Percentiles rank a stretch among this genome's conserved stretches.
phyloP scores from a whole-genome alignment of 53 echinoderm and acorn worm species.

The Crossaster papposus region DNA sequence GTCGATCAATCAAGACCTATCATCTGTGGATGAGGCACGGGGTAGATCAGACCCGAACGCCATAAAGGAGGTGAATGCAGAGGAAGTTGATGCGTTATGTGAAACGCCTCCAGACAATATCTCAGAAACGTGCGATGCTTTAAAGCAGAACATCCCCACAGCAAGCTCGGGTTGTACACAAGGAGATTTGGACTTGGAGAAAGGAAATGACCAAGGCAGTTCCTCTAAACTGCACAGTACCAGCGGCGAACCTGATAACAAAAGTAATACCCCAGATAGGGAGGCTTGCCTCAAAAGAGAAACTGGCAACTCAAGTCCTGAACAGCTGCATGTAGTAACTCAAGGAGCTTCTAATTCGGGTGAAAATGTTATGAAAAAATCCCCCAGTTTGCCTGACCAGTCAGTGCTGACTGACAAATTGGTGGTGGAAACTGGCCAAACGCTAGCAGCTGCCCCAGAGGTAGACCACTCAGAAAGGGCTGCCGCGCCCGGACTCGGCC shows the following conservation, averaged over 20 bases:
- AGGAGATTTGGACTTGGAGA: background rate
- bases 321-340: background rate
- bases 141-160: background rate
- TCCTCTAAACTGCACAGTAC: background rate
- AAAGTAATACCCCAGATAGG: background rate
- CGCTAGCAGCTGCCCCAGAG: background rate
- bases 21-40: slow-evolving; percentile 25
- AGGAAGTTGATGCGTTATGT: slow-evolving; percentile 29
- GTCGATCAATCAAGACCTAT: background rate
- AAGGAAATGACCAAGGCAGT: slow-evolving; percentile 9
- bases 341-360: background rate
- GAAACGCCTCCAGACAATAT: slow-evolving; percentile 19
- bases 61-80: slow-evolving; percentile 4
- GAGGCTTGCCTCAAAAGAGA: background rate
- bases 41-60: slow-evolving; percentile 48
- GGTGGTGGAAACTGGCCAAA: slow-evolving; percentile 1
- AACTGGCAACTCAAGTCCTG: background rate
- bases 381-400: background rate
- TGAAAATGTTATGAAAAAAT: slow-evolving; percentile 7
- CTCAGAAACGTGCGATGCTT: background rate
- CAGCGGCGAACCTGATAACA: background rate
- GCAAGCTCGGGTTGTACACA: slow-evolving; percentile 44
- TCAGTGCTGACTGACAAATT: background rate
- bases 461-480: slow-evolving; percentile 38
- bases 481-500: slow-evolving; percentile 49